Conservation (phyloP, 2,888 invertebrate species). For the Platycheirus rosarum region DNA sequence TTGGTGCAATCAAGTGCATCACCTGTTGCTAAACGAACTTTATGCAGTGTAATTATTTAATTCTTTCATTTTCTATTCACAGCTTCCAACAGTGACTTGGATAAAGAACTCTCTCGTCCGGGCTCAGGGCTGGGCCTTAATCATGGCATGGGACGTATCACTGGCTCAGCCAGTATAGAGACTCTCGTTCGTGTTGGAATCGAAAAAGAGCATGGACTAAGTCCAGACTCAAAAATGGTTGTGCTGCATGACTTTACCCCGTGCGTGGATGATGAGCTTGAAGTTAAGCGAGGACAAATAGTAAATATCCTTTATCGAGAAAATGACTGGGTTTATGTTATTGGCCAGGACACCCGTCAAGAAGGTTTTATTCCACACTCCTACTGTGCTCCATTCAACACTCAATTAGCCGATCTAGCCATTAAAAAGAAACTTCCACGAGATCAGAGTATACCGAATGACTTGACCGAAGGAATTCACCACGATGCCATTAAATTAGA, state of each 20-base stretch:
- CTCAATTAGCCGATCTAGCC: conserved; percentile 90
- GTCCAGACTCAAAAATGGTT: conserved; percentile 97
- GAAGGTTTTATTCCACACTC: conserved; percentile 98
- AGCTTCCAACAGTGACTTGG: conserved; percentile 90
- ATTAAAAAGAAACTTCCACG: conserved; percentile 94
- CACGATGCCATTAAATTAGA: conserved; percentile 65
- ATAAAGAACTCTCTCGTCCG: conserved; percentile 87
- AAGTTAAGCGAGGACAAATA: conserved; percentile 94
- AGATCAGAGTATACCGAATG: conserved; percentile 84
- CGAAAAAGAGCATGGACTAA: conserved; percentile 95
- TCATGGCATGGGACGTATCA: conserved; percentile 95
- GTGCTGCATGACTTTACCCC: conserved; percentile 97
- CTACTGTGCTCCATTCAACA: conserved; percentile 93
- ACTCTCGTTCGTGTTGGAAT: conserved; percentile 85
- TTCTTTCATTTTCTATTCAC: conserved; percentile 74
- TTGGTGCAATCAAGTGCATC: conserved; percentile 73
- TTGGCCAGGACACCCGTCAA: conserved; percentile 92
- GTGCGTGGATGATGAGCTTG: conserved; percentile 96
- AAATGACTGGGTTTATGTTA: conserved; percentile 98
- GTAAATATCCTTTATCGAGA: conserved; percentile 97
- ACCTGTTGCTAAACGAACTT: conserved; percentile 61
- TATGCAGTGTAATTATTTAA: not conserved
- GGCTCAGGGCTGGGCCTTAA: conserved; percentile 86
- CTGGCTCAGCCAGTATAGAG: conserved; percentile 94
- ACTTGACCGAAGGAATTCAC: conserved; percentile 81